Base-by-base conservation (phyloP, 2,888 invertebrate species). In the Polymixis flavicincta region DNA sequence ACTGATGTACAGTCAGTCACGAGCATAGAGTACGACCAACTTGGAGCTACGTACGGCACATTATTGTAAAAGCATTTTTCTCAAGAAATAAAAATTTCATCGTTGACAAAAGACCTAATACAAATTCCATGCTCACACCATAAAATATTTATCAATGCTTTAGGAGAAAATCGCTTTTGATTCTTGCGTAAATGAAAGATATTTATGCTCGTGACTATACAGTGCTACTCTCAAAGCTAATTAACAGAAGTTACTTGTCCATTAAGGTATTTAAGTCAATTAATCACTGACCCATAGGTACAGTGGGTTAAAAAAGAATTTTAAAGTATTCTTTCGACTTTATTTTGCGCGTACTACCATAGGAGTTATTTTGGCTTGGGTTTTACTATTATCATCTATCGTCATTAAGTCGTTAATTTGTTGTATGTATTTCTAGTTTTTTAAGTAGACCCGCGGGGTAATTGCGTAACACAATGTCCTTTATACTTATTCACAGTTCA, bases 191-290 rank as follows among this genome's bases (percentile, higher is more conserved):
- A 55, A 11, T 55, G 17, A 22, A 32, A 28, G 28, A 14, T 32
- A 65, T 17, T 52, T 17, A 28, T 22, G 22, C 14, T 55, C n/a
- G 22, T 65, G 22, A 11, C 32, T 57, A 6, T 11, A 65, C 22
- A 48, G n/a, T 22, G 37, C 37, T 50, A 75, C 76, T 76, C 32
- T 65, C 28, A 54, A 77, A 82, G 64, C 81, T 74, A 81, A 32
- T 37, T 32, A 71, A 61, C 45, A 71, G 1, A 71, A 59, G n/a
- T 61, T 71, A 52, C 52, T 22, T 52, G 45, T 60, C 69, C 13
- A 50, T 50, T 66, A 57, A 8, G 22, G 22, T 54, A 54, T 25
- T 61, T 80, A 25, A 8, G 25, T 48, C 52, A 54, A 71, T 80
- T 76, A 54, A 37, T 71, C 48, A 60, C 14, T 61, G n/a, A 48